A percentile compares a stretch with the other conserved stretches of the same genome.
These are phyloP conservation scores for Hippasteria phrygiana DNA, from an alignment of 53 echinoderm and acorn worm species.

Conservation along the genomic window DNA sequence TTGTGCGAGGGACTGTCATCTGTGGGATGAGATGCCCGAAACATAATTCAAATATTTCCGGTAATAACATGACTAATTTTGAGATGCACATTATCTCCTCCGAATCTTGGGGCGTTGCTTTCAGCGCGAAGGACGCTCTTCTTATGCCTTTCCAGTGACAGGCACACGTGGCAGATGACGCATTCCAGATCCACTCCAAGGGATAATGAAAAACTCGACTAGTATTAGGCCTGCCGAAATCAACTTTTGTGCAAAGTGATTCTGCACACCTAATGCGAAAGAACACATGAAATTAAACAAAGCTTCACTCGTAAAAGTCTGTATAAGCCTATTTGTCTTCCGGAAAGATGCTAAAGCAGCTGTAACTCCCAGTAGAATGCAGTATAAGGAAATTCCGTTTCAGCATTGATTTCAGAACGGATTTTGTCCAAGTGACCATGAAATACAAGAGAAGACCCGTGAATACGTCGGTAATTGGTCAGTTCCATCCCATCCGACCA, in stretches of 20 bases:
- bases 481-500: slow-evolving; percentile 11
- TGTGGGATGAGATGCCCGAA: background rate
- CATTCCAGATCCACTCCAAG: background rate
- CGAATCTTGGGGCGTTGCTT: slow-evolving; percentile 60
- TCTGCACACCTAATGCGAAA: no score
- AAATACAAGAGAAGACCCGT: background rate
- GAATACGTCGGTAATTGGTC: slow-evolving; percentile 3
- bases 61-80: slow-evolving; percentile 51
- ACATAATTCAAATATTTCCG: slow-evolving; percentile 52
- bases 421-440: slow-evolving; percentile 8
- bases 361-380: background rate
- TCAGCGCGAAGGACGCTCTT: background rate
- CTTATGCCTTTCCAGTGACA: background rate
- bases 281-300: background rate
- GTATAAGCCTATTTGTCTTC: background rate
- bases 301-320: background rate
- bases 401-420: background rate
- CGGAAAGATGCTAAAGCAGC: background rate
- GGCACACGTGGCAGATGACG: slow-evolving; percentile 2
- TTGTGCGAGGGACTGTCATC: background rate
- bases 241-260: no score
- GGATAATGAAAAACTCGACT: background rate
- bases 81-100: slow-evolving; percentile 8
- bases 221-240: background rate
- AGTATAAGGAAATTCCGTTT: background rate